phyloP scores from a whole-genome alignment of 2,113 vertebrate genomes.

The Alethe diademata region DNA sequence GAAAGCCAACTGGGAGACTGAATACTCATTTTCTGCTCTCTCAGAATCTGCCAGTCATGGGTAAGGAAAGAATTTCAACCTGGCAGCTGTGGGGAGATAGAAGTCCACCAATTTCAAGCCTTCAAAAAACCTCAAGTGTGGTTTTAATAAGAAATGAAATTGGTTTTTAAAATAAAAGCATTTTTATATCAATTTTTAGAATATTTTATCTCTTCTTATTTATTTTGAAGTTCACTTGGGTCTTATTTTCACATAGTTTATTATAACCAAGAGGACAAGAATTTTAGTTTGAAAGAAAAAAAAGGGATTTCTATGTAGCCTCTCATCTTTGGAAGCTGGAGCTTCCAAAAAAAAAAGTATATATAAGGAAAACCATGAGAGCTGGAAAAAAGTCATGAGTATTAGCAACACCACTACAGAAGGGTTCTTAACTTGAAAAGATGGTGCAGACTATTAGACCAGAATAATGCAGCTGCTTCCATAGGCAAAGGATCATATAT shows the following conservation, averaged over 20 bases:
- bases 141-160: not conserved
- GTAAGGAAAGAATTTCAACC: not conserved
- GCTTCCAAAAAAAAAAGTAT: not conserved
- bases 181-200: not conserved
- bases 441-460: not conserved
- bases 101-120: not conserved
- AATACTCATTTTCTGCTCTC: not conserved
- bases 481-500: not conserved
- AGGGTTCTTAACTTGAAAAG: not conserved
- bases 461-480: not conserved
- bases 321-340: not conserved
- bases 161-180: not conserved
- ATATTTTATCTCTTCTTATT: not conserved
- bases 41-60: not conserved
- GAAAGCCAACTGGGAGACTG: not conserved
- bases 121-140: not conserved
- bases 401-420: not conserved
- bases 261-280: not conserved
- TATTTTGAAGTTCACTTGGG: not conserved
- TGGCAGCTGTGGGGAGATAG: not conserved
- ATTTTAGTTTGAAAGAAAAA: not conserved
- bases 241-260: not conserved
- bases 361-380: not conserved
- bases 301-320: not conserved
- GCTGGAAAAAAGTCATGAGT: not conserved